These are phyloP conservation scores for Tetraneura akinire DNA, from an alignment of 1,140 invertebrate genomes.

Conservation along the genomic window DNA sequence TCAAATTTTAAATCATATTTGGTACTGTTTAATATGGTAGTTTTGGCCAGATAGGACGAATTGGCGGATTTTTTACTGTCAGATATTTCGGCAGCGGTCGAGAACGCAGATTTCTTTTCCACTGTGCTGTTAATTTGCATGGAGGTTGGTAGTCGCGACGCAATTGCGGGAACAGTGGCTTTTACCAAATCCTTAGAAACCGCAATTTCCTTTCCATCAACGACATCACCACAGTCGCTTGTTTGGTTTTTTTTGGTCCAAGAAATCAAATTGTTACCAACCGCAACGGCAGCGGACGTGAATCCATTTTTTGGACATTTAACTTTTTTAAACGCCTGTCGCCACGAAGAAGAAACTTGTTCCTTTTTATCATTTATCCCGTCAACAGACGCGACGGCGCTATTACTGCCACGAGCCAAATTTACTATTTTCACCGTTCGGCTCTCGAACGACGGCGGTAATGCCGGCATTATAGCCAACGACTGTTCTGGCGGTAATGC, in stretches of 20 bases:
- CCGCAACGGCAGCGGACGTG: neutral
- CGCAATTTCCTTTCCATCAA: neutral
- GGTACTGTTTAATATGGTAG: constrained; percentile 9
- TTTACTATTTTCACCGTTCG: constrained; percentile 28
- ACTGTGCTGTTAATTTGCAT: neutral
- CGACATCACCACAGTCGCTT: neutral
- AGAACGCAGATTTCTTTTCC: neutral
- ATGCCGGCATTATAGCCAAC: neutral
- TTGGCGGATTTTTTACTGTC: neutral
- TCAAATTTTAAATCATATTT: constrained; percentile 46
- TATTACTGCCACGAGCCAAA: neutral
- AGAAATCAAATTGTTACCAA: constrained; percentile 5
- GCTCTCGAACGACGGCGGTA: neutral
- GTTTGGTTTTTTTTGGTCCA: constrained; percentile 13
- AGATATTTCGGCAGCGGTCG: neutral
- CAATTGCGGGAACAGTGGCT: neutral
- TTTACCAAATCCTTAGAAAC: neutral
- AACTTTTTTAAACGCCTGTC: constrained; percentile 55
- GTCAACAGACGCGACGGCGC: neutral
- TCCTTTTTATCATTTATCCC: constrained; percentile 5
- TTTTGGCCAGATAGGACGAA: constrained; percentile 3
- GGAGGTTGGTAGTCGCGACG: too few relatives aligned
- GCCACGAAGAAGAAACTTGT: constrained; percentile 54
- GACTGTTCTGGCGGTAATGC: neutral
- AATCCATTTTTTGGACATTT: constrained; percentile 55